Evolutionary conservation across 2,113 vertebrate species (phyloP).

Genomic region (Tragelaphus strepsiceros): DNA sequence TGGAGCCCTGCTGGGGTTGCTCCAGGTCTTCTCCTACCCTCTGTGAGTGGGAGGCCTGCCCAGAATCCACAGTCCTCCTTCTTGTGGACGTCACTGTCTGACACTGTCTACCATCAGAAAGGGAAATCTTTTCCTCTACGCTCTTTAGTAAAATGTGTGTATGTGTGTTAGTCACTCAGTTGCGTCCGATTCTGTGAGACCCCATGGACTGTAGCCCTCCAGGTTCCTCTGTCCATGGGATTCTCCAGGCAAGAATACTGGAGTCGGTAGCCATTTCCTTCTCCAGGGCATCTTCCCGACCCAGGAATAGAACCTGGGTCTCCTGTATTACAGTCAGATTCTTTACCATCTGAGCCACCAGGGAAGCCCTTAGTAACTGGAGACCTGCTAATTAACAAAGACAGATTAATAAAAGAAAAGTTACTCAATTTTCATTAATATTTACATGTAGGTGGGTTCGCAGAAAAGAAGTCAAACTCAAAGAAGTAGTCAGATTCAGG

Average conservation of each 20-base stretch:
- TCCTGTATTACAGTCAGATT: not conserved
- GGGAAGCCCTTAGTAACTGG: not conserved
- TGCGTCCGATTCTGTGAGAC: not conserved
- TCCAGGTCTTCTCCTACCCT: not conserved
- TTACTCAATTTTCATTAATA: not conserved
- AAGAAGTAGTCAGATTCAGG: not conserved
- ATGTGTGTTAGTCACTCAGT: not conserved
- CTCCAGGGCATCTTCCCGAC: not conserved
- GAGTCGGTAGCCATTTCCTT: not conserved
- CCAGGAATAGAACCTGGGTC: not conserved
- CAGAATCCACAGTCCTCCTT: not conserved
- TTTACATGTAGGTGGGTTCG: not conserved
- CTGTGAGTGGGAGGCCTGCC: not conserved
- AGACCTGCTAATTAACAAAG: not conserved
- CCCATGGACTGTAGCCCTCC: not conserved
- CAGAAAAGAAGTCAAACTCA: not conserved
- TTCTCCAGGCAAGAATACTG: not conserved
- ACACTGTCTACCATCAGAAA: not conserved
- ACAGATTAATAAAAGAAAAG: not conserved
- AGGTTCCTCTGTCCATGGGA: not conserved
- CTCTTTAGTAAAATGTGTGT: not conserved
- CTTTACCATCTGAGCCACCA: not conserved
- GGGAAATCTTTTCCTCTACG: not conserved
- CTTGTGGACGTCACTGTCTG: not conserved
- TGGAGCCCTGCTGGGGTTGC: no score